Conservation (phyloP, 2,113 vertebrate genomes). For the Microcebus tavaratra region DNA sequence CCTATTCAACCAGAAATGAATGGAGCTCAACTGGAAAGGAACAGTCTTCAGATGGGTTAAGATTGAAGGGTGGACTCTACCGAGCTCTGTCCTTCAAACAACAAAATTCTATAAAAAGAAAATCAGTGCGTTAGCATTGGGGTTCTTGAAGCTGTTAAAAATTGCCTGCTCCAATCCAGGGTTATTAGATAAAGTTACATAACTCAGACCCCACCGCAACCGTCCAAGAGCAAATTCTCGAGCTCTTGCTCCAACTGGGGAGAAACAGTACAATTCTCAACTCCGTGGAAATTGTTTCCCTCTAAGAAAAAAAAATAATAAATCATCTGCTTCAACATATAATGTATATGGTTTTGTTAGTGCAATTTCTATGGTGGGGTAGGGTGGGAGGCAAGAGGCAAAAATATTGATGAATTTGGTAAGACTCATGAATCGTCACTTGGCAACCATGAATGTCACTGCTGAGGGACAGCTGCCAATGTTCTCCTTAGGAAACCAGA, state of each 20-base stretch:
- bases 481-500: conserved; percentile 39
- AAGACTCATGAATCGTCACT: neutral
- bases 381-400: conserved; percentile 43
- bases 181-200: conserved; percentile 69
- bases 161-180: conserved; percentile 71
- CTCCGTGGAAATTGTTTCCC: neutral
- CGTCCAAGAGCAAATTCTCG: neutral
- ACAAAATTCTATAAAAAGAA: conserved; percentile 83
- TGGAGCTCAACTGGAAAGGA: conserved; percentile 87
- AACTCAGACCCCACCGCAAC: neutral
- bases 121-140: conserved; percentile 83
- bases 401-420: conserved; percentile 66
- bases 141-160: conserved; percentile 79
- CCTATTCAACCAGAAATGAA: conserved; percentile 90
- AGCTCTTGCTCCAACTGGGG: neutral
- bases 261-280: neutral
- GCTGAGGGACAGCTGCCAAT: conserved; percentile 26
- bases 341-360: conserved; percentile 59
- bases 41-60: conserved; percentile 83
- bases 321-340: conserved; percentile 39
- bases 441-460: conserved; percentile 24
- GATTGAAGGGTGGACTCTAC: conserved; percentile 81
- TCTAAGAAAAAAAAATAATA: neutral
- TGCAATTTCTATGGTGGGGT: conserved; percentile 25
- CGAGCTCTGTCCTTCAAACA: conserved; percentile 80